phyloP scores from a whole-genome alignment of 2,113 vertebrate species.

The Neodontobutis hainanensis region DNA sequence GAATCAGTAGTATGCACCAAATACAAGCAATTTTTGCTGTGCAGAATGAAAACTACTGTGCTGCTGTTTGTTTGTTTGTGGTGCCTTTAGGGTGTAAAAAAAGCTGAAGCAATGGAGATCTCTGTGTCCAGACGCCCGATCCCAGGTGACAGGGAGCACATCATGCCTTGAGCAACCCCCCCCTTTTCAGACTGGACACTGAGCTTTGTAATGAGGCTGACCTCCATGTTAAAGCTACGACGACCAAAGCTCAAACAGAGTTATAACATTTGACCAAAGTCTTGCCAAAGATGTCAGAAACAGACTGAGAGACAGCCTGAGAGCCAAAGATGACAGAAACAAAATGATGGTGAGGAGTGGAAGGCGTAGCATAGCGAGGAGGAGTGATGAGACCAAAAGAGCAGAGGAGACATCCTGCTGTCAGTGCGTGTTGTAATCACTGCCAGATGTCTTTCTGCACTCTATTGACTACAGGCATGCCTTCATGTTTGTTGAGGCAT shows the following conservation, averaged over 20 bases:
- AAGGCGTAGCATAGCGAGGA: conserved; percentile 18
- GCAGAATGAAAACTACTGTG: not conserved
- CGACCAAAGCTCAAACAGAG: conserved; percentile 9
- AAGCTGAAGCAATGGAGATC: not conserved
- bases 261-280: conserved; percentile 11
- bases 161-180: not conserved
- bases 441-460: conserved; percentile 65
- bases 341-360: conserved; percentile 25
- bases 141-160: conserved; percentile 14
- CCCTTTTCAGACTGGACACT: not conserved
- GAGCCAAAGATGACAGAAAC: conserved; percentile 4
- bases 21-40: too few relatives aligned
- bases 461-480: conserved; percentile 49
- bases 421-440: conserved; percentile 69
- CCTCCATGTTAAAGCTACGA: conserved; percentile 1
- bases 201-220: conserved; percentile 3
- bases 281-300: conserved; percentile 10
- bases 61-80: not conserved
- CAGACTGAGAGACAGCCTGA: conserved; percentile 21
- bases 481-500: conserved; percentile 49
- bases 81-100: not conserved
- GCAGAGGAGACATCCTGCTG: conserved; percentile 59
- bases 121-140: not conserved
- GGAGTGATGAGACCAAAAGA: conserved; percentile 43
- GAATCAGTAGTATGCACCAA: too few relatives aligned